Conservation (phyloP, 2,113 vertebrate genomes). For the Gymnarchus niloticus region DNA sequence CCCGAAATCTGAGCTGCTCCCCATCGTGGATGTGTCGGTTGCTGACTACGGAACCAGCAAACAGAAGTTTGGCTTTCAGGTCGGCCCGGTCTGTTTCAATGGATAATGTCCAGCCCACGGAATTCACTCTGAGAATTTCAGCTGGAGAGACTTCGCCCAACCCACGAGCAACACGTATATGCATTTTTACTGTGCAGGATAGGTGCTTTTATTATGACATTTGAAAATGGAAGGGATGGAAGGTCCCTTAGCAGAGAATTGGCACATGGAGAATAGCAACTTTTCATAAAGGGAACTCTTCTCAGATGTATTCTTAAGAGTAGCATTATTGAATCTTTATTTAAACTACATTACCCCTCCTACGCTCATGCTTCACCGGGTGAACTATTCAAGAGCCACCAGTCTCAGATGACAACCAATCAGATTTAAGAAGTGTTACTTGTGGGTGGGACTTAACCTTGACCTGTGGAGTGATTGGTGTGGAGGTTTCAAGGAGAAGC, state of each 20-base stretch:
- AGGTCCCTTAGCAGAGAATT: slow-evolving; percentile 27
- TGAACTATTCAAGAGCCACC: slow-evolving; percentile 28
- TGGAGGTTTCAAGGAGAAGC: slow-evolving; percentile 32
- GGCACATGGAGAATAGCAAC: slow-evolving; percentile 37
- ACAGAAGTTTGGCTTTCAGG: slow-evolving; percentile 89
- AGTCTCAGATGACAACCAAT: background rate
- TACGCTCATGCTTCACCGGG: slow-evolving; percentile 36
- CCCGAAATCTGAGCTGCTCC: slow-evolving; percentile 69
- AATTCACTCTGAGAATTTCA: slow-evolving; percentile 34
- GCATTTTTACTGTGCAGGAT: slow-evolving; percentile 46
- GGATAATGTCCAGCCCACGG: slow-evolving; percentile 56
- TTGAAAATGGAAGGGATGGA: slow-evolving; percentile 34
- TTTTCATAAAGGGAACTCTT: slow-evolving; percentile 59
- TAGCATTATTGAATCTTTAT: slow-evolving; percentile 24
- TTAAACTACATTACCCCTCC: slow-evolving; percentile 8
- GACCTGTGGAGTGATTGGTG: slow-evolving; percentile 30
- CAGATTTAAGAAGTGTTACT: slow-evolving; percentile 26
- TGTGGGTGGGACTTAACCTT: slow-evolving; percentile 21
- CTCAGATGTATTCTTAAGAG: slow-evolving; percentile 40
- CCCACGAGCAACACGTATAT: slow-evolving; percentile 60
- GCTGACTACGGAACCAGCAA: slow-evolving; percentile 73
- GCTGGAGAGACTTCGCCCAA: slow-evolving; percentile 36
- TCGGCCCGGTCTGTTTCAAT: slow-evolving; percentile 81
- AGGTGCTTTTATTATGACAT: slow-evolving; percentile 51
- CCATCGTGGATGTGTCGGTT: slow-evolving; percentile 72